Base-by-base conservation (phyloP, 30 jellyfish, hydroid and myxozoan genomes). In the Aurelia sp. region DNA sequence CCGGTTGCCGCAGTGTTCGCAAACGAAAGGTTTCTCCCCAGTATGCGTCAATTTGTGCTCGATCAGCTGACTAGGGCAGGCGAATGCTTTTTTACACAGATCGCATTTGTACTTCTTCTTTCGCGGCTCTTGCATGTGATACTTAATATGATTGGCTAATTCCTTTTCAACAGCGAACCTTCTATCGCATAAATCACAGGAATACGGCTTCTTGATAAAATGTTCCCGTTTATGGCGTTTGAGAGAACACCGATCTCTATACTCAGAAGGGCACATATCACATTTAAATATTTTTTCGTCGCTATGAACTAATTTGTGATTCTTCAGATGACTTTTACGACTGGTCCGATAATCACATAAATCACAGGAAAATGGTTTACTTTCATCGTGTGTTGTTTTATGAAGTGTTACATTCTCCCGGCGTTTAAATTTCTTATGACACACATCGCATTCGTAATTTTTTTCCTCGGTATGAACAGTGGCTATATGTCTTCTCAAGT, bases 351-450 rank as follows among this genome's bases (percentile, higher is more conserved):
- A 59, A 18, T 21, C 69, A 59, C 69, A 59, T 8, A 59, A n/a
- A 59, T 21, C 33, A 8, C 69, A 59, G 24, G 11, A 7, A 59
- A 59, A 59, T n/a, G 69, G 69, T 3, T 59, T 59, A 59, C 24
- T n/a, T 4, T 59, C 27, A 59, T 21, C 33, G 69, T 59, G 69
- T 12, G 69, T 59, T 12, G 24, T 59, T 21, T 18, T 59, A 13
- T 59, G 69, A 8, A 59, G 69, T 8, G 69, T 59, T 8, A 59
- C 69, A 21, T 59, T 59, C 69, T 59, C 69, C 13, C 11, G 24
- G 69, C 69, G 69, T 21, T 59, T 59, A 59, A 59, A 59, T 12
- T 18, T 18, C 69, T 59, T 59, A 18, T 59, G 69, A 12, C 69
- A 59, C 10, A 59, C 27, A 59, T 21, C 33, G 31, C 69, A 59